These are phyloP conservation scores for Smittia aterrima DNA, from an alignment of 2,888 invertebrate species.

Conservation along the genomic window DNA sequence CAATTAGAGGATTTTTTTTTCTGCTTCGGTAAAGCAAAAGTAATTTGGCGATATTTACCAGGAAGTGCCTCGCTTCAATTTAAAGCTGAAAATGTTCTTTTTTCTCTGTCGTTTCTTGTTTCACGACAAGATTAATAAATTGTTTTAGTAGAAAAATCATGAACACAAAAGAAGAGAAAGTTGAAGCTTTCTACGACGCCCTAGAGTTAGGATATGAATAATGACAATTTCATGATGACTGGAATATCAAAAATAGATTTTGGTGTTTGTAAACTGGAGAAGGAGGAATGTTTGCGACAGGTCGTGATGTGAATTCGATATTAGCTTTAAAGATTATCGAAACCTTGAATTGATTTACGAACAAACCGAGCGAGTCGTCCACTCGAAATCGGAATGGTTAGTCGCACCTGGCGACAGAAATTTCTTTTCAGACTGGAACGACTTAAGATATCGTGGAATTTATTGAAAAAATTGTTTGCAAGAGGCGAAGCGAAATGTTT, in stretches of 20 bases:
- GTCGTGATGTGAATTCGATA: neutral
- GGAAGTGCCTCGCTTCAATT: too few species aligned
- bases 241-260: conserved; percentile 3
- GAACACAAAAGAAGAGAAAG: neutral
- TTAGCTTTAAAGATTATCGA: neutral
- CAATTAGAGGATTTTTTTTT: neutral
- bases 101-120: too few species aligned
- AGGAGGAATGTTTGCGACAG: neutral
- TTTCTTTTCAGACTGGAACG: too few species aligned
- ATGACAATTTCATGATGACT: neutral
- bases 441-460: too few species aligned
- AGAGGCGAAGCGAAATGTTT: too few species aligned
- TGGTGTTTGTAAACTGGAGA: neutral
- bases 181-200: neutral
- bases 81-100: too few species aligned
- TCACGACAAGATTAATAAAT: too few species aligned
- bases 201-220: neutral
- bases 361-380: neutral
- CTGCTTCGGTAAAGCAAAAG: too few species aligned
- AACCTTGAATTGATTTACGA: neutral
- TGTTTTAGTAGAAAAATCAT: neutral
- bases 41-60: too few species aligned
- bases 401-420: neutral
- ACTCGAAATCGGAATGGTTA: neutral
- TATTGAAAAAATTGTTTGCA: too few species aligned